phyloP scores from a whole-genome alignment of 2,113 vertebrate genomes.

The Eretmochelys imbricata region DNA sequence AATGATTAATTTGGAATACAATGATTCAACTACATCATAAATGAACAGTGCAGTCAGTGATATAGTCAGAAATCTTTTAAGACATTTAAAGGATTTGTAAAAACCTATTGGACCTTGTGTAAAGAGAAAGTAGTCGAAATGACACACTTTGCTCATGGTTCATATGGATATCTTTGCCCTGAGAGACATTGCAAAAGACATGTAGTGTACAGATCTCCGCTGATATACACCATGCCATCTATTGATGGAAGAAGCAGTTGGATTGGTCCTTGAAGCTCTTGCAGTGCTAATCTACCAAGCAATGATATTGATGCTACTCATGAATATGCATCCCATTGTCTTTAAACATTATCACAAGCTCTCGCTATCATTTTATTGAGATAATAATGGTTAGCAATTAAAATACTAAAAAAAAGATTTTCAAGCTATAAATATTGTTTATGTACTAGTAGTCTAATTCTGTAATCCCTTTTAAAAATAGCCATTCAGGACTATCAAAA shows the following conservation, averaged over 20 bases:
- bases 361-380: background rate
- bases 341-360: background rate
- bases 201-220: background rate
- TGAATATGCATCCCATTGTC: background rate
- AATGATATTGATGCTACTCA: background rate
- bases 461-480: background rate
- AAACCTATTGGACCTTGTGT: background rate
- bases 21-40: background rate
- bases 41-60: background rate
- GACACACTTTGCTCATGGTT: background rate
- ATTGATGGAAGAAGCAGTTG: background rate
- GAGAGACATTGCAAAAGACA: background rate
- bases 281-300: background rate
- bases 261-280: background rate
- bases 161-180: background rate
- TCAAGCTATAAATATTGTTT: background rate
- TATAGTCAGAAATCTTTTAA: background rate
- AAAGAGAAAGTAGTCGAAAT: background rate
- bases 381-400: background rate
- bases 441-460: background rate
- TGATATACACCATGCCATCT: background rate
- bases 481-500: background rate
- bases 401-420: background rate
- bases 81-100: background rate
- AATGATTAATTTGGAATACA: background rate